Evolutionary conservation across 2,888 invertebrate species (phyloP).

Genomic region (Aleiodes leptofemur): DNA sequence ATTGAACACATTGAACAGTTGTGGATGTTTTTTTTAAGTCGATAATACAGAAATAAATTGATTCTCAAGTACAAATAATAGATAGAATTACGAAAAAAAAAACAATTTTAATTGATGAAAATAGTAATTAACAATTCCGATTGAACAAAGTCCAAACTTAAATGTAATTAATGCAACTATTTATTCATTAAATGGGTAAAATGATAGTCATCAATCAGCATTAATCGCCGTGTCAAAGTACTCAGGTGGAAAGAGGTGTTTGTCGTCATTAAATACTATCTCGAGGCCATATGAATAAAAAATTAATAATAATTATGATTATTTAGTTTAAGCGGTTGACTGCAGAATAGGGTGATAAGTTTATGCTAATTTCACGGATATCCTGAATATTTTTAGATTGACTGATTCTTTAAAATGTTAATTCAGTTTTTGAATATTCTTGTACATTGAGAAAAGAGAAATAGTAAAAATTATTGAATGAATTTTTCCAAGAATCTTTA

Average conservation of each 20-base stretch:
- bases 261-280: constrained; percentile 7
- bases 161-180: not conserved
- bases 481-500: no score
- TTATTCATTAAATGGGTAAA: constrained; percentile 3
- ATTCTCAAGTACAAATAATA: not conserved
- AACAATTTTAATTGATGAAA: not conserved
- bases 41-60: no score
- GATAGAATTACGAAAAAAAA: not conserved
- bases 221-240: constrained; percentile 28
- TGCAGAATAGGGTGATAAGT: no score
- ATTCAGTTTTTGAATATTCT: no score
- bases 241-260: constrained; percentile 16
- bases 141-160: constrained; percentile 15
- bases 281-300: not conserved
- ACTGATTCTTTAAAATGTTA: no score
- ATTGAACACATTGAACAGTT: not conserved
- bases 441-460: no score
- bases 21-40: no score
- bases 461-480: no score
- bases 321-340: no score
- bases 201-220: constrained; percentile 27
- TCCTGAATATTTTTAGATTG: no score
- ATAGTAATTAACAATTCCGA: not conserved
- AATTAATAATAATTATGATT: no score
- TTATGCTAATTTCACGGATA: no score